Evolutionary conservation across 2,888 invertebrate species (phyloP).

Genomic region (Rhabditoides inermis): DNA sequence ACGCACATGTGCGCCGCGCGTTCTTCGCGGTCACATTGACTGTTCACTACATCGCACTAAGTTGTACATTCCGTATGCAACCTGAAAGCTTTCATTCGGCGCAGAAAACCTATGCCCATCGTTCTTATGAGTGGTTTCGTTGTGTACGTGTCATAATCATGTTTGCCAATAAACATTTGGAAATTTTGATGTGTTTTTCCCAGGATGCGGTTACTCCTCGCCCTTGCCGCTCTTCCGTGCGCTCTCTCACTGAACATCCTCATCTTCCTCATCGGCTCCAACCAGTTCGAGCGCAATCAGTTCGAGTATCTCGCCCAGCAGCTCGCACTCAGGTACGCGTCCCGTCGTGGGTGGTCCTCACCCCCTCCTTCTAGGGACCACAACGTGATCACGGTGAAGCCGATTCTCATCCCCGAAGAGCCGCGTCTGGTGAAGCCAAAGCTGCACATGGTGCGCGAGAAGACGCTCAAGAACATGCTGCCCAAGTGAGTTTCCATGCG

Average conservation of each 20-base stretch:
- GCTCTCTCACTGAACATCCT: slow-evolving; percentile 36
- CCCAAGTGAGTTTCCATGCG: slow-evolving; percentile 26
- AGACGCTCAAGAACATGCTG: slow-evolving; percentile 47
- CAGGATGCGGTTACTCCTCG: slow-evolving; percentile 9
- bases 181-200: neutral
- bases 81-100: neutral
- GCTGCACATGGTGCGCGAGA: slow-evolving; percentile 48
- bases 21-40: no score
- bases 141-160: no score
- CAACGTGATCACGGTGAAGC: slow-evolving; percentile 45
- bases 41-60: no score
- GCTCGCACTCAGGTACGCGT: slow-evolving; percentile 32
- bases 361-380: slow-evolving; percentile 12
- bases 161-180: no score
- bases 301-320: slow-evolving; percentile 50
- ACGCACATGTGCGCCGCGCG: no score
- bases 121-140: no score
- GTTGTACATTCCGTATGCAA: neutral
- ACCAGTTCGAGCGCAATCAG: slow-evolving; percentile 41
- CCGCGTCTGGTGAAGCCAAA: slow-evolving; percentile 47
- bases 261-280: slow-evolving; percentile 49
- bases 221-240: neutral
- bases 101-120: no score
- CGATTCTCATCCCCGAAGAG: slow-evolving; percentile 51
- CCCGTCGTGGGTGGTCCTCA: neutral